Evolutionary conservation across 2,888 invertebrate species (phyloP), one percentile per base, ranked within the genome.

Genomic region (Autographa gamma): DNA sequence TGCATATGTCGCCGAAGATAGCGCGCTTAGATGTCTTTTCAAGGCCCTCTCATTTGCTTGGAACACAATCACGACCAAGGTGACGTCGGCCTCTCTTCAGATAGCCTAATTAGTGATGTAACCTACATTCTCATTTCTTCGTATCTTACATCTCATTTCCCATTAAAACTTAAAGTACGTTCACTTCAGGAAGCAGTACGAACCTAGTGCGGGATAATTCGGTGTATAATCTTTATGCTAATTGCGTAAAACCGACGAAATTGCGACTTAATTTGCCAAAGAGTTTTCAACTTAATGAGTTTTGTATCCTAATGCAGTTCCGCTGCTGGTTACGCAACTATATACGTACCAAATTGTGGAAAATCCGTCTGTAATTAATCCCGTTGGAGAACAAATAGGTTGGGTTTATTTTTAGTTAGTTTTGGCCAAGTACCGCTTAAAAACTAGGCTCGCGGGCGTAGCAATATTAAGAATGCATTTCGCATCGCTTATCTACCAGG

Each of bases 161-260:
- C 41, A 58, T 74, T 76, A 63, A 73, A 75, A 63, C 63, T 76
- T 56, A 60, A 18, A 54, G 59, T 6, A 75, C 16, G 8, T 41
- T 38, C 18, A 19, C 9, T 34, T 9, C 25, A 2, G 41, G n/a
- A 16, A 41, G 13, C 52, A 56, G 54, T 56, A 56, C 54, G 13
- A 56, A 56, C 13, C 25, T 56, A 25, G 19, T 19, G 43, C 61
- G 60, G 38, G 56, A 48, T 60, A 60, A 75, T 31, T n/a, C 32
- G 14, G n/a, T 19, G 41, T 56, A 14, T 32, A 11, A 69, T 58
- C 56, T 76, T 58, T 13, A 61, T 61, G 48, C 56, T 48, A 60
- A 63, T 38, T 38, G 32, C 48, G 43, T 68, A 2, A 60, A 32
- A 48, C 48, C 56, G 32, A 73, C 66, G 43, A 63, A 2, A 60